These are phyloP conservation scores for Drosophila lacicola DNA, from an alignment of 2,888 invertebrate genomes.

Conservation along the genomic window DNA sequence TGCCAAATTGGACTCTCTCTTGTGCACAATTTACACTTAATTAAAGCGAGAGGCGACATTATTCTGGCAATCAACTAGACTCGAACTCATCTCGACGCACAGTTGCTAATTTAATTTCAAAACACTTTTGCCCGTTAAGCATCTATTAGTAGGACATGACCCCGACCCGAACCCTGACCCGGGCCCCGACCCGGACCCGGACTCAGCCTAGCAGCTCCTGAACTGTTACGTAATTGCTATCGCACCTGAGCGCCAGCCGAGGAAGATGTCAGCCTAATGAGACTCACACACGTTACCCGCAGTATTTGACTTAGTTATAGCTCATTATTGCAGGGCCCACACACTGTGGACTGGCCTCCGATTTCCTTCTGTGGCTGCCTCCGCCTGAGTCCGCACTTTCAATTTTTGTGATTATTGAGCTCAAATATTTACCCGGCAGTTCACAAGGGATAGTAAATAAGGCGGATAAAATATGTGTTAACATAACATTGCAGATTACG, in stretches of 20 bases:
- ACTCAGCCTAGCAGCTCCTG: slow-evolving; percentile 5
- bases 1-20: slow-evolving; percentile 47
- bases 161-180: slow-evolving; percentile 3
- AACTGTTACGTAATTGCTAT: slow-evolving; percentile 61
- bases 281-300: slow-evolving; percentile 59
- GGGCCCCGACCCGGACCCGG: not conserved
- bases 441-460: no score
- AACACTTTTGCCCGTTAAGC: slow-evolving; percentile 20
- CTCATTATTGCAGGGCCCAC: slow-evolving; percentile 35
- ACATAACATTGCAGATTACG: no score
- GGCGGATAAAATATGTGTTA: no score
- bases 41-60: slow-evolving; percentile 24
- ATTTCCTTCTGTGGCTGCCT: no score
- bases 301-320: slow-evolving; percentile 50
- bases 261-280: slow-evolving; percentile 54
- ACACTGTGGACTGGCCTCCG: no score
- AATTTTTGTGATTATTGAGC: no score
- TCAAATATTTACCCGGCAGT: no score
- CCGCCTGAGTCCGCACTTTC: no score
- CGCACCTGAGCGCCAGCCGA: slow-evolving; percentile 41
- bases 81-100: slow-evolving; percentile 2
- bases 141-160: slow-evolving; percentile 3
- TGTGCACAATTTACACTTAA: slow-evolving; percentile 49
- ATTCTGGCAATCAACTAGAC: not conserved
- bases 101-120: slow-evolving; percentile 42